These are phyloP conservation scores for Podarcis raffonei DNA, from an alignment of 2,113 vertebrate species.

Conservation along the genomic window DNA sequence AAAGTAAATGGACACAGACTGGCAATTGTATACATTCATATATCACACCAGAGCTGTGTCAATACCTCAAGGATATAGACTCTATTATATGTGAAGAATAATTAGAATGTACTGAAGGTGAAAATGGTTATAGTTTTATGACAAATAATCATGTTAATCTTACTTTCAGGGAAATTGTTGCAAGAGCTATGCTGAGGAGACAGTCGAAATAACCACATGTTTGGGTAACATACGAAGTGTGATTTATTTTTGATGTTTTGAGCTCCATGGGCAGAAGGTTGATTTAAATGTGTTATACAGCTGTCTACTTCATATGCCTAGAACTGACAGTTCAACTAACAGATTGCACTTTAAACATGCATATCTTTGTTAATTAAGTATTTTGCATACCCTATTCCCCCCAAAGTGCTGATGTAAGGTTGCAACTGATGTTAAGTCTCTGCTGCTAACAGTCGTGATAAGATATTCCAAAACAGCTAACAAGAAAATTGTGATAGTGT, in stretches of 20 bases:
- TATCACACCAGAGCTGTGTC: conserved; percentile 30
- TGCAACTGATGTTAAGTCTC: conserved; percentile 9
- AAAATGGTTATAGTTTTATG: background rate
- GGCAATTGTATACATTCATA: conserved; percentile 60
- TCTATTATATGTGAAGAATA: background rate
- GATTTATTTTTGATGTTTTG: background rate
- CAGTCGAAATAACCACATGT: rapidly evolving
- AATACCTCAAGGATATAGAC: background rate
- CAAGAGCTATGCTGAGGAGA: background rate
- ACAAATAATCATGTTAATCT: background rate
- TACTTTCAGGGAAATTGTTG: background rate
- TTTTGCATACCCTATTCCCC: background rate
- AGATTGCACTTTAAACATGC: background rate
- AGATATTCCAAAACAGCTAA: conserved; percentile 24
- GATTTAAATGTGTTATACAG: background rate
- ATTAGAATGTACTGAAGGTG: background rate
- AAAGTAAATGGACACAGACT: conserved; percentile 16
- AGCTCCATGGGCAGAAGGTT: background rate
- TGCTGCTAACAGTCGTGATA: conserved; percentile 26
- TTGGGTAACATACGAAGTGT: background rate
- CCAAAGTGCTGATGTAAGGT: background rate
- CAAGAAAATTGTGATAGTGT: background rate
- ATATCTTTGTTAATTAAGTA: background rate
- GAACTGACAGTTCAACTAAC: background rate
- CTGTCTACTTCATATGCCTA: rapidly evolving